Evolutionary conservation across 2,888 invertebrate genomes (phyloP), one percentile per base, ranked within the genome.

Genomic region (Allacma fusca): DNA sequence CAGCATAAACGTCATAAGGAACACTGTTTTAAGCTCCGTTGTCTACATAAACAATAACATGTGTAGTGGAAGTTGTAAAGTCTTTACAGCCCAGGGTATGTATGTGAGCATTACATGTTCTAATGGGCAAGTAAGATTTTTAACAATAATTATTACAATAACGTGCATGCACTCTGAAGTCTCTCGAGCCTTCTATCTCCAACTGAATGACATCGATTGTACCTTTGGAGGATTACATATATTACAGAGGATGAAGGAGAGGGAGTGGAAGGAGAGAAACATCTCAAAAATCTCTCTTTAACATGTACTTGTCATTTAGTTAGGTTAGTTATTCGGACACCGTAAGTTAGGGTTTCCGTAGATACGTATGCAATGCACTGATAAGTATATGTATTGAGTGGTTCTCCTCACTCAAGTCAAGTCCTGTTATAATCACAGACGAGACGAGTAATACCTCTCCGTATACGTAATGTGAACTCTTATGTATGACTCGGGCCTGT

Each of bases 301-400:
- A 50, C 50, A 50, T 50, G 50, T 50, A 50, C 50, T 19, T n/a
- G 50, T n/a, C 50, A 50, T 50, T 50, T 50, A 19, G n/a, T n/a
- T 50, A 50, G 50, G 50, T 50, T 19, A 50, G 50, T 50, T 50
- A 19, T 50, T 50, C 19, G 50, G 16, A 50, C 19, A 50, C 50
- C 16, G 50, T 50, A 50, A n/a, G n/a, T 13, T 9, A 16, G 50
- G 19, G n/a, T 50, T 12, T 50, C 50, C n/a, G 9, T 40, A 40
- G 7, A 9, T 40, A 40, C 40, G 13, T 40, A 40, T 40, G 13
- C 5, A 40, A 40, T 40, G n/a, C n/a, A n/a, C n/a, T n/a, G n/a
- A 40, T 40, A 40, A 50, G 50, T 50, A 50, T n/a, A 13, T 50
- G n/a, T 2, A 50, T 50, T 12, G 2, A 5, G 16, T 34, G 34